Evolutionary conservation across 2,888 invertebrate species (phyloP), one percentile per base, ranked within the genome.

Genomic region (Tenthredo notha): DNA sequence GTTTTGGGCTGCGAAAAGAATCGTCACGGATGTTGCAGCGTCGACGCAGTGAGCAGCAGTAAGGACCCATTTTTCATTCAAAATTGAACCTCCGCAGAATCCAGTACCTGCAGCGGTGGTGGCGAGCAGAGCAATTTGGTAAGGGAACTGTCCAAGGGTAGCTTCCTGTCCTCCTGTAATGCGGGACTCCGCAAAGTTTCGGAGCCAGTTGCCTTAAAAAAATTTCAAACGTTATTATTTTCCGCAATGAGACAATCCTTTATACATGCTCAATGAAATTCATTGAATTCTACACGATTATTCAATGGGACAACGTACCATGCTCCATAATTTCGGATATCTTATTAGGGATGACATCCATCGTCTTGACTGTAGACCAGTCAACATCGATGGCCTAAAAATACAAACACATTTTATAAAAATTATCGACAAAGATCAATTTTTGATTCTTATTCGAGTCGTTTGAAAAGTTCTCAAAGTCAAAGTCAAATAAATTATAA

Each of bases 1-100:
- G 18, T 70, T 18, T n/a, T 77, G 65, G 47, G 86, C 86, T 29
- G 88, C 88, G 25, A 87, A 65, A 33, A 86, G 33, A 29, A 88
- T 74, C 6, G 77, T 75, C 18, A 85, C 70, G 15, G 70, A n/a
- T n/a, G 15, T 40, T 6, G 70, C 67, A 70, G 12, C 15, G 40
- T 85, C 82, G 70, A 85, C 82, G 21, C 85, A 85, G 58, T 85
- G 85, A 25, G 85, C 85, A 4, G 85, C 85, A 12, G 85, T 85
- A 12, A 85, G 82, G 3, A 85, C 10, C 85, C 85, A 85, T 83
- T 72, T 78, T 5, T 82, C 54, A 82, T 58, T 82, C 15, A 85
- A 25, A 37, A 85, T 67, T 1, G 85, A 85, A 50, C 85, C 85
- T 25, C 85, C 85, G 58, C 85, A 85, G 50, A 65, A 85, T 61